Evolutionary conservation across 2,888 invertebrate genomes (phyloP), one percentile per base, ranked within the genome.

Genomic region (Cryptus viduatorius): DNA sequence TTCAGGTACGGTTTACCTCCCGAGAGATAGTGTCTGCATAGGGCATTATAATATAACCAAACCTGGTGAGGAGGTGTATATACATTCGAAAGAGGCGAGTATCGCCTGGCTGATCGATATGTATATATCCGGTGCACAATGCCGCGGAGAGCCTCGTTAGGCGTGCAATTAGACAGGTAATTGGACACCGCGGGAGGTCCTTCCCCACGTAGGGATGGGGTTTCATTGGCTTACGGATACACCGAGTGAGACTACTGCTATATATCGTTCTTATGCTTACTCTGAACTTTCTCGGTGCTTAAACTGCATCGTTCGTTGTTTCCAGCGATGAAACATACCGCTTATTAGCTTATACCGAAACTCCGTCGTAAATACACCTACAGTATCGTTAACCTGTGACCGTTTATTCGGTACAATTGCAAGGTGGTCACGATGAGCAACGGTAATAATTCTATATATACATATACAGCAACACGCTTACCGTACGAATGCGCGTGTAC

Each of bases 91-190:
- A 10, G 46, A 77, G 67, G 69, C n/a, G 14, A 53, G 65, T 79
- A 82, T 65, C 73, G 67, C 71, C 67, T 79, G 65, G 81, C 71
- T 79, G 82, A 84, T 84, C 84, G 84, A 82, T 84, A 79, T 75
- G 78, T 82, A 84, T 84, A 79, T 75, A 82, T 71, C 73, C 50
- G 71, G 79, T 82, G 46, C 79, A 72, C 76, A 56, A 79, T 82
- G 82, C 79, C 79, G 79, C 82, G 75, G 37, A 82, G 84, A 82
- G 82, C 76, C 82, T 84, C 82, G 84, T 84, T 84, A 79, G 71
- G 82, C 75, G 79, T 67, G 84, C 84, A 84, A 84, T 84, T 84
- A 84, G 84, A 82, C 79, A 82, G 84, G 73, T 84, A 84, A 84
- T 84, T 79, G 84, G 79, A 72, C 71, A 72, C 79, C 67, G 82